Conservation (phyloP, 1,140 invertebrate species). For the Drosophila gunungcola region DNA sequence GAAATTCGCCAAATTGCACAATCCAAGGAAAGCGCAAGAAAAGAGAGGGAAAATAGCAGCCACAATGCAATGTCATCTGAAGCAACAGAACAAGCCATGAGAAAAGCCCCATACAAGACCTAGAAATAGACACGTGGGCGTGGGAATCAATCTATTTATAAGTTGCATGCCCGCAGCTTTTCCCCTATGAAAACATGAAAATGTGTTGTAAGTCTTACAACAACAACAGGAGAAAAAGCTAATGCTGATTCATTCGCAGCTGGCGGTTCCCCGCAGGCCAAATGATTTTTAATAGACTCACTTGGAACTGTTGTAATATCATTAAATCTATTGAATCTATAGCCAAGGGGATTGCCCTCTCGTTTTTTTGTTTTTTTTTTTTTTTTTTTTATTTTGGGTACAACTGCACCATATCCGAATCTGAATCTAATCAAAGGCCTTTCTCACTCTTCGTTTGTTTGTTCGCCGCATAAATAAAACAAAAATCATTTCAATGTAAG, state of each 20-base stretch:
- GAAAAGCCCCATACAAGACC: constrained; percentile 57
- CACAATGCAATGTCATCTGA: constrained; percentile 49
- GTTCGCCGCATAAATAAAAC: constrained; percentile 58
- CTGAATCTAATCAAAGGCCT: constrained; percentile 61
- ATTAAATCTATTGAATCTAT: constrained; percentile 18
- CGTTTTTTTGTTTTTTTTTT: constrained; percentile 13
- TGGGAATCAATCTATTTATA: constrained; percentile 77
- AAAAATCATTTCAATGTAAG: constrained; percentile 70
- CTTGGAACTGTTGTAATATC: constrained; percentile 58
- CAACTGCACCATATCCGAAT: constrained; percentile 23
- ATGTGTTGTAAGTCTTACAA: constrained; percentile 63
- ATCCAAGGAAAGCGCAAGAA: constrained; percentile 25
- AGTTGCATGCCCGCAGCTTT: constrained; percentile 29
- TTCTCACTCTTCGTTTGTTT: constrained; percentile 23
- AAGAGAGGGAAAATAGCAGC: constrained; percentile 18
- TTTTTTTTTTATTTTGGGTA: constrained; percentile 12
- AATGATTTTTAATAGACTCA: constrained; percentile 25
- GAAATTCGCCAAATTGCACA: constrained; percentile 78
- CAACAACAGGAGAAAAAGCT: constrained; percentile 21
- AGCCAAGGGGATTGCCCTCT: constrained; percentile 17
- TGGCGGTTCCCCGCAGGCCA: constrained; percentile 52
- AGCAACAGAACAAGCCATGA: constrained; percentile 44
- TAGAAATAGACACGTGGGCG: constrained; percentile 82
- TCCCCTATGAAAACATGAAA: constrained; percentile 22
- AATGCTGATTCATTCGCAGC: constrained; percentile 63